Evolutionary conservation across 2,797 vertebrate species (phyloP), one percentile per base, ranked within the genome.

Genomic region (Xyrichtys novacula): DNA sequence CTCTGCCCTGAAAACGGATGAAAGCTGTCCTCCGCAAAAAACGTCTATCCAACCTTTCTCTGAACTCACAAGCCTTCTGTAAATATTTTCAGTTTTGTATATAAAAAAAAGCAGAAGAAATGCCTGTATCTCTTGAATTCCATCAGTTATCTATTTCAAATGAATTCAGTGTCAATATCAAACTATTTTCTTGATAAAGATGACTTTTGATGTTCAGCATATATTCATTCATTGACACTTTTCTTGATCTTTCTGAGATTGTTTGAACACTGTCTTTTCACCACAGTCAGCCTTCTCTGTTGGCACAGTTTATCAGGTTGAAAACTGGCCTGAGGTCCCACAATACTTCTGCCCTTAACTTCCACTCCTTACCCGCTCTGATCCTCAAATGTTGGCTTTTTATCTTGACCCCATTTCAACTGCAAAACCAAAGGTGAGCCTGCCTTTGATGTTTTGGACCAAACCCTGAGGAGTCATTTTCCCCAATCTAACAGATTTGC

Each of bases 21-120:
- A 68, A 76, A 64, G 48, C 60, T 56, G 43, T 66, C 58, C 44
- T 6, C 43, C 29, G 50, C 32, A 48, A 23, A 83, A n/a, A 78
- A 75, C 58, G n/a, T 53, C 20, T 54, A 34, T 16, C n/a, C 19
- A 56, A 36, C 19, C 38, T 16, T 71, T 15, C 28, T 49, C 28
- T 71, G 48, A 80, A 23, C 31, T 47, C 7, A 58, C 14, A 29
- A 7, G 19, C 9, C 54, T 36, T 61, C 11, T 10, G 36, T 46
- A 26, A 19, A 11, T 11, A 49, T 55, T 43, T 40, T 42, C 36
- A 25, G 8, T 48, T 71, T 26, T 22, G n/a, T 32, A 10, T 48
- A 20, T 20, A 19, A 28, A 1, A 49, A 53, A 53, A 48, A 49
- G 0, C 39, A 36, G 38, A 2, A 63, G 1, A 42, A 49, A 68